Conservation (phyloP, 2,888 invertebrate species). For the Alsophila aescularia region DNA sequence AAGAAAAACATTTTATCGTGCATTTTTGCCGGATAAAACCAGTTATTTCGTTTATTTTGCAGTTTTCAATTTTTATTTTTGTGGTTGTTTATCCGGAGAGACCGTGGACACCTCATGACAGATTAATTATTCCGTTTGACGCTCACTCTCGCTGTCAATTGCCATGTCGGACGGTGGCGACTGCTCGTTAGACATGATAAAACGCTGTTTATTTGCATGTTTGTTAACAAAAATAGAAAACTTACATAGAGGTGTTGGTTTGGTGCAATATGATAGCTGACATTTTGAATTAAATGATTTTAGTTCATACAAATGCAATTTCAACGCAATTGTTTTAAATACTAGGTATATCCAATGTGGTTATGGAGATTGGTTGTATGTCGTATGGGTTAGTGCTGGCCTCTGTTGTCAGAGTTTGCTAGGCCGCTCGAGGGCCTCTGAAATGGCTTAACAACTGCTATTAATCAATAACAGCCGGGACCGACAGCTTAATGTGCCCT, state of each 20-base stretch:
- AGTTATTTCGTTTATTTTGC: constrained; percentile 43
- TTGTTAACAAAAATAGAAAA: constrained; percentile 5
- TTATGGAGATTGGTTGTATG: too few relatives aligned
- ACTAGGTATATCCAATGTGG: too few relatives aligned
- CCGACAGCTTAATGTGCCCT: too few relatives aligned
- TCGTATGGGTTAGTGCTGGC: too few relatives aligned
- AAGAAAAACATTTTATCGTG: constrained; percentile 7
- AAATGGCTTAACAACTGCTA: too few relatives aligned
- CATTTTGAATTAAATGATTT: too few relatives aligned
- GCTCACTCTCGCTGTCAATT: constrained; percentile 40
- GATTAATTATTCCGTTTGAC: constrained; percentile 68
- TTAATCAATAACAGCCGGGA: too few relatives aligned
- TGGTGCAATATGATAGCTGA: background rate
- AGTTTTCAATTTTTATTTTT: constrained; percentile 10
- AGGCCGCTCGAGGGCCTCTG: too few relatives aligned
- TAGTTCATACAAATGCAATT: too few relatives aligned
- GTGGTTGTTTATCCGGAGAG: constrained; percentile 3
- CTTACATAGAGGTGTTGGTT: background rate
- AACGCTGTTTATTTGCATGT: constrained; percentile 22
- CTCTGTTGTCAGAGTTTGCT: too few relatives aligned
- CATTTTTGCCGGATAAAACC: constrained; percentile 5
- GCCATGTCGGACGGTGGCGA: constrained; percentile 27
- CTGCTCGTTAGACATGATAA: constrained; percentile 26
- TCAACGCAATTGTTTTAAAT: too few relatives aligned
- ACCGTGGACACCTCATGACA: constrained; percentile 60